Percentiles rank a stretch among this genome's conserved stretches.
Evolutionary conservation across 2,113 vertebrate species (phyloP).

Genomic region (Rissa tridactyla): DNA sequence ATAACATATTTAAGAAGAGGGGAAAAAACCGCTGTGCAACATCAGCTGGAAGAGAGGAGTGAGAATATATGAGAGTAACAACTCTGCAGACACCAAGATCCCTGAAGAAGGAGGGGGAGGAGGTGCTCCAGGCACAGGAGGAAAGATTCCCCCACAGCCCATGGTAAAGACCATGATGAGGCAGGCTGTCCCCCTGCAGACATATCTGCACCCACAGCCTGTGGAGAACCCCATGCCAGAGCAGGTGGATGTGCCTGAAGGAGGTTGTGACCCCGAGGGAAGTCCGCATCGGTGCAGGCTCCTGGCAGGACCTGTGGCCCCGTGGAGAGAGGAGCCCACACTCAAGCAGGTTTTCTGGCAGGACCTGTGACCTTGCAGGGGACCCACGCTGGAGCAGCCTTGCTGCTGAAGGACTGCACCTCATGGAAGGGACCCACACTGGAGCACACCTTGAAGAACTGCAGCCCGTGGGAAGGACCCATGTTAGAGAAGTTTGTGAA

Average conservation of each 20-base stretch:
- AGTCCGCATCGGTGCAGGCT: not conserved
- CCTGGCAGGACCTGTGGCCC: not conserved
- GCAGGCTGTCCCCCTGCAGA: not conserved
- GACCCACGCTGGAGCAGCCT: not conserved
- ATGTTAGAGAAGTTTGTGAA: not conserved
- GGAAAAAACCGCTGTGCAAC: not conserved
- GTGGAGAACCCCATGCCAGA: accelerated
- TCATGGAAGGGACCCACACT: not conserved
- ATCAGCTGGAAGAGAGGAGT: not conserved
- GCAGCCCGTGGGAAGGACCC: not conserved
- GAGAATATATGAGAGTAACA: not conserved
- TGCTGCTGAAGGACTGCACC: not conserved
- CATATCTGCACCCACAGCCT: not conserved
- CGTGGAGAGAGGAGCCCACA: not conserved
- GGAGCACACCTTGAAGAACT: not conserved
- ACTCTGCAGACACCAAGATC: not conserved
- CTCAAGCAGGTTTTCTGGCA: not conserved
- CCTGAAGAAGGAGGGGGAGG: not conserved
- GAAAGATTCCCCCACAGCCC: not conserved
- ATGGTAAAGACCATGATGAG: too few species aligned
- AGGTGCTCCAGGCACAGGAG: not conserved
- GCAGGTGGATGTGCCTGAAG: not conserved
- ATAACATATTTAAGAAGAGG: not conserved
- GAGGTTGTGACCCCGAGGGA: too few species aligned
- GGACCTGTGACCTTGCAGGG: not conserved